Percentiles rank a stretch among this genome's conserved stretches.
Evolutionary conservation across 2,888 invertebrate genomes (phyloP).

Genomic region (Cosmorhoe ocellata): DNA sequence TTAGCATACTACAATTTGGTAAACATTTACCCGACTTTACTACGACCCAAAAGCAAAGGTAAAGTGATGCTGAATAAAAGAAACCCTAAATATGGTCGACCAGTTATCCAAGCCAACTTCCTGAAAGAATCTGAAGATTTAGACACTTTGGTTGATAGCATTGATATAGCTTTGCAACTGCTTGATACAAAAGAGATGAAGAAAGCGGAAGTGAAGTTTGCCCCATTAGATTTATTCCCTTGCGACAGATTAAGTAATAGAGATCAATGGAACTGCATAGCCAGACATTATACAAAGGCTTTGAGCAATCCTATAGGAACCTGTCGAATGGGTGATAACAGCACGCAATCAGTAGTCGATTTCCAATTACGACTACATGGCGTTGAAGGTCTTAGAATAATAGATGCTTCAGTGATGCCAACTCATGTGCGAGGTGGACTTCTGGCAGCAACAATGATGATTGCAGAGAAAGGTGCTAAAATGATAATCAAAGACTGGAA

Average conservation of each 20-base stretch:
- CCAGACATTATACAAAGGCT: constrained; percentile 75
- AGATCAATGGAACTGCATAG: constrained; percentile 77
- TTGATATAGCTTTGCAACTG: constrained; percentile 72
- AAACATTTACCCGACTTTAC: constrained; percentile 65
- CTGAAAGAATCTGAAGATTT: constrained; percentile 74
- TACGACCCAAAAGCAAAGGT: constrained; percentile 73
- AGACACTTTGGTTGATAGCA: constrained; percentile 69
- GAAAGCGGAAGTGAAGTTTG: constrained; percentile 69
- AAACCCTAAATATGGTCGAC: constrained; percentile 75
- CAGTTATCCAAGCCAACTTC: constrained; percentile 72
- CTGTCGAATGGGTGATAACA: constrained; percentile 73
- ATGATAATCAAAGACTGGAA: constrained; percentile 75
- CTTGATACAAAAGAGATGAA: constrained; percentile 74
- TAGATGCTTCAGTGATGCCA: constrained; percentile 77
- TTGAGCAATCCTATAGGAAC: constrained; percentile 74
- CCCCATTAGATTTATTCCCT: constrained; percentile 71
- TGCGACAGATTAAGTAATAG: constrained; percentile 70
- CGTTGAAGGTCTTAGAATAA: constrained; percentile 69
- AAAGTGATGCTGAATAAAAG: constrained; percentile 69
- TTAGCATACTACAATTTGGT: constrained; percentile 73
- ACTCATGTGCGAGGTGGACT: constrained; percentile 69
- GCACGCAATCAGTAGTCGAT: constrained; percentile 68
- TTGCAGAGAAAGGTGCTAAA: constrained; percentile 73
- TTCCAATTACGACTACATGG: constrained; percentile 68
- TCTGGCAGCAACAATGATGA: constrained; percentile 72